A percentile compares a stretch with the other conserved stretches of the same genome.
phyloP scores from a whole-genome alignment of 2,113 vertebrate genomes.

The Sphyrna mokarran region DNA sequence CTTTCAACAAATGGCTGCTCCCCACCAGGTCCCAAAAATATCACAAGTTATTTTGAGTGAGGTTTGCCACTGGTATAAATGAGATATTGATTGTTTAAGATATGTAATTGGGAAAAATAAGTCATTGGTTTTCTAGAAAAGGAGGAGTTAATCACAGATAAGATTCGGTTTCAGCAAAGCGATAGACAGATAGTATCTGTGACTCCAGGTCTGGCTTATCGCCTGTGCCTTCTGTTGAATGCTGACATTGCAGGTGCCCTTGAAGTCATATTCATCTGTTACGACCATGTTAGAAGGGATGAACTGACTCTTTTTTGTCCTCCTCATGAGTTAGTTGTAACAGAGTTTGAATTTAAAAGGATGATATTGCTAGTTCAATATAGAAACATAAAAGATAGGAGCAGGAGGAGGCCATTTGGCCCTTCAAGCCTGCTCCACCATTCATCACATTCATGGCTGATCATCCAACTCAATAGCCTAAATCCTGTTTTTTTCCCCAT shows the following conservation, averaged over 20 bases:
- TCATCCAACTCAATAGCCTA: too few species aligned
- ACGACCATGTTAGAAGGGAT: too few species aligned
- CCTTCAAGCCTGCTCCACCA: too few species aligned
- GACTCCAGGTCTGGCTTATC: slow-evolving; percentile 2
- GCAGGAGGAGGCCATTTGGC: too few species aligned
- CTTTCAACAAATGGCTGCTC: background rate
- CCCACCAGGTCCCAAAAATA: background rate
- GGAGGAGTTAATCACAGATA: slow-evolving; percentile 25
- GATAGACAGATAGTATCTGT: slow-evolving; percentile 12
- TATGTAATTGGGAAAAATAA: background rate
- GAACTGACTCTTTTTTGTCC: background rate
- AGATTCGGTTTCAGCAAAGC: background rate
- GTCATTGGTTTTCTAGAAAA: slow-evolving; percentile 24
- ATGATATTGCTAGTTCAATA: too few species aligned
- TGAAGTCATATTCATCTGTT: slow-evolving; percentile 16
- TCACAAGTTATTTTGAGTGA: background rate
- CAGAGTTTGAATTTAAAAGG: too few species aligned
- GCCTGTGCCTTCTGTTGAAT: background rate
- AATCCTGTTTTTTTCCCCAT: too few species aligned
- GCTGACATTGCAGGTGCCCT: slow-evolving; percentile 21
- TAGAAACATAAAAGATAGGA: too few species aligned
- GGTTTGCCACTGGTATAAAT: background rate
- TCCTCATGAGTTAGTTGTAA: too few species aligned
- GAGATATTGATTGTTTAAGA: background rate
- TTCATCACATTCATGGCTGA: too few species aligned